Base-by-base conservation (phyloP, 2,113 vertebrate genomes). In the Phalacrocorax brasilianus region DNA sequence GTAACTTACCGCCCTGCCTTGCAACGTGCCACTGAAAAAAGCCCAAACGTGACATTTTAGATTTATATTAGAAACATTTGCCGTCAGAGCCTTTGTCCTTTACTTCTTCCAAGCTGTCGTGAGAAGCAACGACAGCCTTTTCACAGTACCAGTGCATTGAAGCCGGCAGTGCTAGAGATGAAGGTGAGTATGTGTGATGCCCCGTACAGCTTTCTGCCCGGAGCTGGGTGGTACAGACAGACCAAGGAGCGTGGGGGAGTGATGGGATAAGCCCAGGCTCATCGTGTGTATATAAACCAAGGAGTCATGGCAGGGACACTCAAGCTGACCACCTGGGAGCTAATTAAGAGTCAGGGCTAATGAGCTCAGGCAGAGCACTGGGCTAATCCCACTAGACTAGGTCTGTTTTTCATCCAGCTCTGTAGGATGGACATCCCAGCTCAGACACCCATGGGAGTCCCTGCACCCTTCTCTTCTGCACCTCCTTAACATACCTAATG, bases 51-150 rank as follows among this genome's bases (percentile, higher is more conserved):
- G 8, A 6, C 24, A 1, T 49, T 88, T n/a, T n/a, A 7, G 22
- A 19, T 21, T 38, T 30, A 0, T 3, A 0, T 35, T 5, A 6
- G 38, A 58, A 27, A 3, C 22, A 1, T 62, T 28, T 26, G 7
- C 44, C 12, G 44, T 68, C 33, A 27, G 40, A 13, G 4, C 12
- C 19, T 24, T 35, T 77, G 38, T 45, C 59, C 32, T 44, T 12
- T 17, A 5, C 28, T 21, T 18, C 52, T 62, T 30, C 15, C 32
- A 33, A 12, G 56, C 19, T 16, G 30, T 38, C 3, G 0, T 8
- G 45, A 73, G 68, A 15, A 61, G 53, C 28, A 55, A 1, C 14
- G 6, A 1, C 38, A 75, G 53, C 22, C 27, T 21, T 14, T 4
- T 8, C 59, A 3, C 35, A 24, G 30, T 6, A 8, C 40, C 14